These are phyloP conservation scores for Hylyphantes graminicola DNA, from an alignment of 1,140 invertebrate species.

Conservation along the genomic window DNA sequence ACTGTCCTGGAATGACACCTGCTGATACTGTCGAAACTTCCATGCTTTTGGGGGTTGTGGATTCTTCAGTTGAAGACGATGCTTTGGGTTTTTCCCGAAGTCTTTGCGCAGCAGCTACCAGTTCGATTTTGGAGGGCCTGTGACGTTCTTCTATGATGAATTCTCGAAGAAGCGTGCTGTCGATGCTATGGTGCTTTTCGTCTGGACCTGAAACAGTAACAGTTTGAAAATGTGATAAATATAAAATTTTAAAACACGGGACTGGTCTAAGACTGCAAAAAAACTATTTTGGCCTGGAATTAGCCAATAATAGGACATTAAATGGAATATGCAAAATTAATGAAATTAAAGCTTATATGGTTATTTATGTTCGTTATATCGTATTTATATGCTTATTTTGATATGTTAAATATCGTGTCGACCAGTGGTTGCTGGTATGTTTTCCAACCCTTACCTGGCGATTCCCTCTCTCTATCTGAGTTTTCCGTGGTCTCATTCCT, in stretches of 20 bases:
- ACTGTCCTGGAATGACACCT: neutral
- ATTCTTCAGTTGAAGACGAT: neutral
- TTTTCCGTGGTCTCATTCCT: neutral
- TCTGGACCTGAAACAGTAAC: no score
- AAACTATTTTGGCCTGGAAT: no score
- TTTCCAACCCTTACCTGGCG: neutral
- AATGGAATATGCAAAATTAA: no score
- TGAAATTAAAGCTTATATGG: no score
- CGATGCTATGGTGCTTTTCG: neutral
- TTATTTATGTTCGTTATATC: no score
- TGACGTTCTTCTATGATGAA: constrained; percentile 34
- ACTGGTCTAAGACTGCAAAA: no score
- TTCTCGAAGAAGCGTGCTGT: neutral
- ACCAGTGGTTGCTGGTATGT: neutral
- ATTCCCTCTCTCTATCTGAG: neutral
- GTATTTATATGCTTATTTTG: no score
- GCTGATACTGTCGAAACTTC: no score
- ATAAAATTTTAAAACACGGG: no score
- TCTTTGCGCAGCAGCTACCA: neutral
- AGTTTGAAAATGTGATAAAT: no score
- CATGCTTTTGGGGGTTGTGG: no score
- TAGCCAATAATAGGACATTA: no score
- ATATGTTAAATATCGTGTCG: neutral
- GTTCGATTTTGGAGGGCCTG: constrained; percentile 22
- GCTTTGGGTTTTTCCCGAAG: neutral